A percentile compares a stretch with the other conserved stretches of the same genome.
These are phyloP conservation scores for Cydia fagiglandana DNA, from an alignment of 1,140 invertebrate genomes.

Conservation along the genomic window DNA sequence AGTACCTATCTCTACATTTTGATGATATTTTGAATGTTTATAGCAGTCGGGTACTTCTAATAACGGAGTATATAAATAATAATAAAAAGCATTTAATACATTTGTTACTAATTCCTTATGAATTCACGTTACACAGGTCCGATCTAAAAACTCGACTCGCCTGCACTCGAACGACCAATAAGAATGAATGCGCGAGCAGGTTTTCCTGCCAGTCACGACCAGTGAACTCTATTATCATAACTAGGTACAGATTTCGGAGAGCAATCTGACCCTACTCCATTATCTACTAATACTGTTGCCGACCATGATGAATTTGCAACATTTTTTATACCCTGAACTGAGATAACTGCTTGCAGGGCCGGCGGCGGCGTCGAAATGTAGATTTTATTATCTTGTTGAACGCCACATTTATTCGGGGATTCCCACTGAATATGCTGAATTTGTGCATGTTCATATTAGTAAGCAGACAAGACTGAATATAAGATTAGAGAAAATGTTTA, in stretches of 20 bases:
- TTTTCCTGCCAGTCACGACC: slow-evolving; percentile 36
- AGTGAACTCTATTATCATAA: slow-evolving; percentile 46
- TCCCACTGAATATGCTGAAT: not conserved
- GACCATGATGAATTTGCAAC: slow-evolving; percentile 45
- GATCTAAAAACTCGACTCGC: not conserved
- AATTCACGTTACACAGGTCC: not conserved
- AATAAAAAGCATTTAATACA: no score
- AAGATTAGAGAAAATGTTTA: not conserved
- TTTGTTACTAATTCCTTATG: not conserved
- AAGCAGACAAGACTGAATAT: not conserved
- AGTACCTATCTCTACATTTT: no score
- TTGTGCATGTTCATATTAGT: not conserved
- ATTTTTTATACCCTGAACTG: slow-evolving; percentile 41
- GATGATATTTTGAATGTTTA: no score
- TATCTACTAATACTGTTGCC: slow-evolving; percentile 45
- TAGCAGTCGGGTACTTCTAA: no score
- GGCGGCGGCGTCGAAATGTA: slow-evolving; percentile 7
- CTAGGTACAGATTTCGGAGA: slow-evolving; percentile 46
- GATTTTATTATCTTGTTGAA: slow-evolving; percentile 22
- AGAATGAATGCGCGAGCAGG: not conserved
- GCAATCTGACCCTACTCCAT: slow-evolving; percentile 44
- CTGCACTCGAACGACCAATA: not conserved
- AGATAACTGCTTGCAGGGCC: slow-evolving; percentile 15
- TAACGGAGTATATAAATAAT: no score
- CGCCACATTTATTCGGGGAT: not conserved